Conservation (phyloP, 2,113 vertebrate species). For the Nycticebus coucang region DNA sequence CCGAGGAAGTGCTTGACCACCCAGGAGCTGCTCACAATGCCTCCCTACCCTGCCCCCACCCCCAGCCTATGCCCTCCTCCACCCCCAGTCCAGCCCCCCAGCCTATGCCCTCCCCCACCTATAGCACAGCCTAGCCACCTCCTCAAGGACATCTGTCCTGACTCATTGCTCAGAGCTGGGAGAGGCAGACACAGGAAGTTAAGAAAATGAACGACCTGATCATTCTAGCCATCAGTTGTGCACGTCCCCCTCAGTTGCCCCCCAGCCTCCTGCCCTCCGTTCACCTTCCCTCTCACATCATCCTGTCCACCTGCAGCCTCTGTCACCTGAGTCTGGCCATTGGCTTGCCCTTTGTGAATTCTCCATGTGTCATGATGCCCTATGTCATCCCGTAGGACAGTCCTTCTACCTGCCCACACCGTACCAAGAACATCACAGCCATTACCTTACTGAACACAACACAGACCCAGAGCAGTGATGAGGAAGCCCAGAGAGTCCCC, state of each 20-base stretch:
- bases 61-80: no score
- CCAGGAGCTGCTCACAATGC: accelerated
- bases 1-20: conserved; percentile 44
- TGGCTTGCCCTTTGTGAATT: not conserved
- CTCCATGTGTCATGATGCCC: not conserved
- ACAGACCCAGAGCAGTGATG: accelerated
- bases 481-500: not conserved
- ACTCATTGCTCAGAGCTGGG: not conserved
- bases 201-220: not conserved
- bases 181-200: not conserved
- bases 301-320: not conserved
- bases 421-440: not conserved
- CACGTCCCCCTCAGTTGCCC: not conserved
- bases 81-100: not conserved
- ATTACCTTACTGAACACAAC: not conserved
- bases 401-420: not conserved
- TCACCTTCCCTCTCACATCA: no score
- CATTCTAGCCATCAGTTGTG: not conserved
- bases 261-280: not conserved
- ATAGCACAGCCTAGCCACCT: not conserved
- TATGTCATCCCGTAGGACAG: no score
- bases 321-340: not conserved
- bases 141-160: not conserved
- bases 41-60: no score
- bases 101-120: not conserved